Percentiles rank a stretch among this genome's conserved stretches.
These are phyloP conservation scores for Acrobasis repandana DNA, from an alignment of 2,888 invertebrate genomes.

Conservation along the genomic window DNA sequence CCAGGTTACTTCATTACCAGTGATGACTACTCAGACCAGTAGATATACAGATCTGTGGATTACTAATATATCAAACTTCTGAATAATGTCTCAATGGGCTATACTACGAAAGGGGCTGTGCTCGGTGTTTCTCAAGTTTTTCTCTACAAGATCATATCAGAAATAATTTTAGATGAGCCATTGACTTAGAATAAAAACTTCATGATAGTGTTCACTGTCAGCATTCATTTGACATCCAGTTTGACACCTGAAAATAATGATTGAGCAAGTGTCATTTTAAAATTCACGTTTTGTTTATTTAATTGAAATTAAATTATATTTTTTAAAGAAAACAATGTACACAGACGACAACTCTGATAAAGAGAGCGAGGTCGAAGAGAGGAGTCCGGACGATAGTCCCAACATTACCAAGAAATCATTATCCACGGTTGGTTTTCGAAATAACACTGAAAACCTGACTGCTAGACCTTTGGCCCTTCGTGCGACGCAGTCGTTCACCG, in stretches of 20 bases:
- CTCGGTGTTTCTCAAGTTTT: no score
- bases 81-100: no score
- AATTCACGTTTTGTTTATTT: constrained; percentile 41
- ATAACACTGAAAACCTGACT: constrained; percentile 59
- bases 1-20: no score
- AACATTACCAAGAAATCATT: constrained; percentile 71
- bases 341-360: constrained; percentile 73
- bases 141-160: no score
- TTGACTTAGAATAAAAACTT: no score
- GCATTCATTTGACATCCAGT: neutral
- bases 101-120: no score
- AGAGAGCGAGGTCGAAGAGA: constrained; percentile 69
- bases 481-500: constrained; percentile 74
- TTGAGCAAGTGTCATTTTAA: constrained; percentile 36
- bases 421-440: constrained; percentile 70
- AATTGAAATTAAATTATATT: constrained; percentile 33
- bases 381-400: constrained; percentile 60
- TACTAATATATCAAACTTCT: no score
- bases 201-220: no score
- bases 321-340: constrained; percentile 58
- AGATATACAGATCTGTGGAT: no score
- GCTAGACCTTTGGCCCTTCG: constrained; percentile 65
- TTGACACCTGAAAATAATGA: constrained; percentile 49
- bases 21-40: no score
- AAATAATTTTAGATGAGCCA: no score